Evolutionary conservation across 2,888 invertebrate species (phyloP), one percentile per base, ranked within the genome.

Genomic region (Pterobdella sp.): DNA sequence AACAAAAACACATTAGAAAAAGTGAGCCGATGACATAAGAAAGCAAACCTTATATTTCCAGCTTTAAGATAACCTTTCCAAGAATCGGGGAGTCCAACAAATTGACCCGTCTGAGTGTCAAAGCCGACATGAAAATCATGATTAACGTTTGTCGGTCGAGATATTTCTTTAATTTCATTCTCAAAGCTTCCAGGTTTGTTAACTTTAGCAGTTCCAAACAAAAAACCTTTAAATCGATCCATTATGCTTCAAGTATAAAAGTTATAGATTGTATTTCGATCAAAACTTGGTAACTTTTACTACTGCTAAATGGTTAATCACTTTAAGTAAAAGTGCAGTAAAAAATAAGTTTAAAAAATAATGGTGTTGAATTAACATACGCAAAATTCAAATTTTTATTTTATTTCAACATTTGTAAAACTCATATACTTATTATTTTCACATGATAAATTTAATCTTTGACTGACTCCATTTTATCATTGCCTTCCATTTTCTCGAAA

Each of bases 21-120:
- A n/a, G n/a, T n/a, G n/a, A n/a, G n/a, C n/a, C n/a, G n/a, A n/a
- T n/a, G n/a, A n/a, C n/a, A n/a, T n/a, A n/a, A n/a, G n/a, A n/a
- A 42, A 26, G 14, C 32, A 31, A 10, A 73, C 68, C 73, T 69
- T 22, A 69, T 32, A 37, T 63, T 63, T 42, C 63, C 64, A 56
- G 34, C 42, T 37, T 71, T 52, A 22, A 74, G 87, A 70, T 81
- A 77, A n/a, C 77, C 71, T 56, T 75, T 74, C 83, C 83, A 83
- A 37, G 81, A 77, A 49, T 79, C 79, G 3, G 94, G 94, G 65
- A 95, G 85, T 0, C 94, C 94, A 79, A 91, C 91, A 78, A 94
- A 85, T 82, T 89, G 88, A 0, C 94, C 93, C 0, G 92, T 91
- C 78, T 88, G 87, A 10, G 88, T 87, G 83, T 94, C 91, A 80